These are phyloP conservation scores for Drosophila nannoptera DNA, from an alignment of 1,140 invertebrate species.

Conservation along the genomic window DNA sequence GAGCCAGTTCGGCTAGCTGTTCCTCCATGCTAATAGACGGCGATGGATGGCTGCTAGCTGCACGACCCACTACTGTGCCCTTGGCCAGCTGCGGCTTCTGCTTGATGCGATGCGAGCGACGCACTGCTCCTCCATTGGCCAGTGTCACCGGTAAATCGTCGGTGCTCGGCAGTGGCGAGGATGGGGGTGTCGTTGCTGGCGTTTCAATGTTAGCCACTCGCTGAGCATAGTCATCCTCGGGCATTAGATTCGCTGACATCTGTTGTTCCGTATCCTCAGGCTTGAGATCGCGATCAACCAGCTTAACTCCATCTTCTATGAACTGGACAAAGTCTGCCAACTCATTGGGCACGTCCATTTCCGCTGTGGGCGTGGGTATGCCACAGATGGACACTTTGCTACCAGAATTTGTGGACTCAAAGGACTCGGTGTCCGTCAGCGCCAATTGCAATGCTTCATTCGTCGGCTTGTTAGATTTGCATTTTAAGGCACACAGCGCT, in stretches of 20 bases:
- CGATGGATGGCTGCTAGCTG: conserved; percentile 3
- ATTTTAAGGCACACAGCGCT: conserved; percentile 5
- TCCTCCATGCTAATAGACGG: conserved; percentile 55
- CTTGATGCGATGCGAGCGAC: conserved; percentile 74
- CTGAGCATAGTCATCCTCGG: conserved; percentile 43
- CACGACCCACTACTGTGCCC: conserved; percentile 43
- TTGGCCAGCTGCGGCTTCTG: conserved; percentile 60
- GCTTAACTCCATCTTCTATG: conserved; percentile 66
- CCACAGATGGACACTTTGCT: conserved; percentile 24
- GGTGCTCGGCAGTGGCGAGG: conserved; percentile 42
- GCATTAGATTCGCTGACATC: background rate
- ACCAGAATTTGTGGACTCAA: conserved; percentile 37
- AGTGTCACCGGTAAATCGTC: background rate
- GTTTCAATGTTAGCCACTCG: conserved; percentile 56
- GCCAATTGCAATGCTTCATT: conserved; percentile 16
- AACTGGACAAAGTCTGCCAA: conserved; percentile 68
- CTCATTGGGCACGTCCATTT: conserved; percentile 49
- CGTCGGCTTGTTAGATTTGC: conserved; percentile 12
- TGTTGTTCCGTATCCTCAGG: conserved; percentile 35
- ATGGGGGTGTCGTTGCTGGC: conserved; percentile 37
- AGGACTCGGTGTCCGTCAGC: conserved; percentile 23
- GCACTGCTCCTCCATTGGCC: conserved; percentile 25
- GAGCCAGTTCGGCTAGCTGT: conserved; percentile 61
- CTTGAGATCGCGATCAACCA: conserved; percentile 63
- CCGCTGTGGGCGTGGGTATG: conserved; percentile 22